Percentiles rank a stretch among this genome's conserved stretches.
Conservation (phyloP, 2,113 vertebrate species). For the Hemibagrus wyckioides region DNA sequence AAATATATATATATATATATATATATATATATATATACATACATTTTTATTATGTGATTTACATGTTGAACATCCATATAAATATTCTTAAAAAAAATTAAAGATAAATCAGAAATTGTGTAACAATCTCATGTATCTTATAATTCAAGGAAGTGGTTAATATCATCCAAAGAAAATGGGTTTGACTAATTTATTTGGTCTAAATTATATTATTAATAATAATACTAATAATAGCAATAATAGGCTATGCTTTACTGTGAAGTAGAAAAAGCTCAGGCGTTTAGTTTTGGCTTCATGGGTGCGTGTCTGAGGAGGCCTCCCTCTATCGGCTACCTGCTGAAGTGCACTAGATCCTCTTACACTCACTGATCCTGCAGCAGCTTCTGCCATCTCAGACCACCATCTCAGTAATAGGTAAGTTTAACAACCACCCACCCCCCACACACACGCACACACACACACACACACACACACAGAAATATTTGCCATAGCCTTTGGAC, state of each 20-base stretch:
- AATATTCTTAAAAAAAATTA: not conserved
- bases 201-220: not conserved
- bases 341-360: slow-evolving; percentile 64
- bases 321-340: slow-evolving; percentile 66
- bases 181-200: not conserved
- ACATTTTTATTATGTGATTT: no score
- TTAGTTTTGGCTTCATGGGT: not conserved
- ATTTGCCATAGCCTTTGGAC: not conserved
- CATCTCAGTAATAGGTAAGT: slow-evolving; percentile 19
- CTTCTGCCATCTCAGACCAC: slow-evolving; percentile 62
- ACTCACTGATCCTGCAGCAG: slow-evolving; percentile 44
- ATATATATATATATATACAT: not conserved
- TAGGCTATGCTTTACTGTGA: not conserved
- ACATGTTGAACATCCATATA: no score
- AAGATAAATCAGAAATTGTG: not conserved
- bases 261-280: slow-evolving; percentile 9
- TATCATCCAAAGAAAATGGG: not conserved
- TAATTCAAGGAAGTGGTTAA: not conserved
- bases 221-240: not conserved
- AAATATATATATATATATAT: not conserved
- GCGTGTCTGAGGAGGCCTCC: slow-evolving; percentile 49
- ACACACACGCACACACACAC: not conserved
- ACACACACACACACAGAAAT: not conserved
- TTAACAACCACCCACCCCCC: not conserved
- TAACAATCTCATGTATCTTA: not conserved